phyloP scores from a whole-genome alignment of 2,113 vertebrate species.

The Cyanoliseus patagonus region DNA sequence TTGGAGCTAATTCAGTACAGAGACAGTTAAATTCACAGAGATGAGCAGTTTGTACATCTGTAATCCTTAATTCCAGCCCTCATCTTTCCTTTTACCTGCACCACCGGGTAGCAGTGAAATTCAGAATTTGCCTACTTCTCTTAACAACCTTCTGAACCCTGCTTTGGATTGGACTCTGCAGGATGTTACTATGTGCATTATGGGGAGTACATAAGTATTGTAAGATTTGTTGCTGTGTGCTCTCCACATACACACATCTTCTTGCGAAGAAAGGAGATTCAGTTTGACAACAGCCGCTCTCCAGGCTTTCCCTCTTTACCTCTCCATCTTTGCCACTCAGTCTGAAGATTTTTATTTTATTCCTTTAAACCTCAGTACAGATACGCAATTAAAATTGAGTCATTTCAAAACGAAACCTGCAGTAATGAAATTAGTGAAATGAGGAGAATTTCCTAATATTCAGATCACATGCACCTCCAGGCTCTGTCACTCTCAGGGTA shows the following conservation, averaged over 20 bases:
- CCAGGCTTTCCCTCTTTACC: neutral
- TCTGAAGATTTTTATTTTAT: neutral
- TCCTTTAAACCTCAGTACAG: neutral
- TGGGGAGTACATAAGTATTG: neutral
- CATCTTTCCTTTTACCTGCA: neutral
- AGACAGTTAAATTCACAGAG: neutral
- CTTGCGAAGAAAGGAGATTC: neutral
- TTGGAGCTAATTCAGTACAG: neutral
- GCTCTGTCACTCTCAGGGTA: neutral
- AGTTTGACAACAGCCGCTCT: neutral
- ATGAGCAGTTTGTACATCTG: neutral
- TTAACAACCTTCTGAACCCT: neutral
- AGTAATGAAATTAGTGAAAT: neutral
- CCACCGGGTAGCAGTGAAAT: neutral
- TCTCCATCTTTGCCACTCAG: neutral
- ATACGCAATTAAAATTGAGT: neutral
- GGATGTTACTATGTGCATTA: neutral
- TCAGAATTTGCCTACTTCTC: neutral
- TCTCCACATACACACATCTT: neutral
- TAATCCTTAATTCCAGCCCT: neutral
- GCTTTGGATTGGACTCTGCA: neutral
- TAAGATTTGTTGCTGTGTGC: neutral
- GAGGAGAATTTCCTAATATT: neutral
- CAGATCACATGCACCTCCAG: neutral
- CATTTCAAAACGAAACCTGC: neutral